Base-by-base conservation (phyloP, 2,113 vertebrate species). In the Strigops habroptila region DNA sequence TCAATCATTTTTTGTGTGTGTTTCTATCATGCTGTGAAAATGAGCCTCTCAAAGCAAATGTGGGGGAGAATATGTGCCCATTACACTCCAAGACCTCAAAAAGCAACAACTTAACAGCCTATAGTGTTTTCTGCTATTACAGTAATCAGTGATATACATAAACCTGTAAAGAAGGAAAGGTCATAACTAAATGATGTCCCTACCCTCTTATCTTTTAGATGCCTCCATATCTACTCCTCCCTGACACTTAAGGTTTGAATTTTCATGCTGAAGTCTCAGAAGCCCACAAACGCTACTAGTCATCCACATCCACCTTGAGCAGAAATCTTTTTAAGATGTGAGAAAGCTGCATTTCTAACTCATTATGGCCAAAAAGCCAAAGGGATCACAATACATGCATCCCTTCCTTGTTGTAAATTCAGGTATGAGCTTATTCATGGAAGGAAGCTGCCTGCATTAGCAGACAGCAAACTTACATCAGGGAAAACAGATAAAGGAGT, bases 1-100 rank as follows among this genome's bases (percentile, higher is more conserved):
- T 91, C 55, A 74, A 67, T 86, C 65, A 91, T 65, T 67, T 76
- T 90, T 80, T 81, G 70, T 37, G 16, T 43, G 51, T 39, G 25
- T 76, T 63, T 79, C 82, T 85, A 78, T 90, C 63, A 76, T 9
- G 52, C 70, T 95, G 57, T 76, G 74, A 90, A 93, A 93, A 87
- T 60, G 13, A 75, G 44, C 33, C 27, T 75, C 88, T 73, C 48
- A 65, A 68, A 65, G 57, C 27, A 87, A 57, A 31, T 57, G 44
- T 79, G 39, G 65, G 25, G 43, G 35, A 55, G 31, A 81, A 39
- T 35, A 33, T 17, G 21, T 82, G 21, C 70, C 75, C 74, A 48
- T 74, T 86, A 71, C 18, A 86, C 28, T 55, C 46, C 1, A 5
- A 95, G 70, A 62, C 22, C 35, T 93, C 79, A 85, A 79, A 93